Conservation (phyloP, 2,113 vertebrate species). For the Daphoenositta chrysoptera region DNA sequence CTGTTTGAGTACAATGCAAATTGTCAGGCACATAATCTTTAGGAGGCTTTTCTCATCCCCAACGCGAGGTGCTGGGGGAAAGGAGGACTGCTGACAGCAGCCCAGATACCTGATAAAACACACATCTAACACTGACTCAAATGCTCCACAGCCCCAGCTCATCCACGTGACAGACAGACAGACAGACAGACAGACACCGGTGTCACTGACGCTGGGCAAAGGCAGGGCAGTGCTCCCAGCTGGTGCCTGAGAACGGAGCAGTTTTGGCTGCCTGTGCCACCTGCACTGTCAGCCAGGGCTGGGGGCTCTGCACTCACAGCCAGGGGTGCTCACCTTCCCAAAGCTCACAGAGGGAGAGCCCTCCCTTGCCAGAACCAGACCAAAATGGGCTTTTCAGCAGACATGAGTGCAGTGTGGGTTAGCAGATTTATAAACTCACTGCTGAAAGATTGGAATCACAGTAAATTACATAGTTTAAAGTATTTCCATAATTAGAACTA, state of each 20-base stretch:
- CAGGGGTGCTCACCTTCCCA: neutral
- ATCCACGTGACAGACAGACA: neutral
- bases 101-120: neutral
- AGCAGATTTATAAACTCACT: neutral
- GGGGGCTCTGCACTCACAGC: neutral
- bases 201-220: neutral
- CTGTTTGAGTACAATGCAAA: neutral
- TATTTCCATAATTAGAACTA: neutral
- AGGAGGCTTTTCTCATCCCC: neutral
- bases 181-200: neutral
- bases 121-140: neutral
- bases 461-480: neutral
- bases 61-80: neutral
- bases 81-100: neutral
- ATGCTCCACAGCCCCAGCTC: neutral
- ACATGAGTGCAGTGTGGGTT: neutral
- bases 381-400: constrained; percentile 19
- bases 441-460: neutral
- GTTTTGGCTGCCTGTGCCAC: neutral
- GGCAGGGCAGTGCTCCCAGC: neutral
- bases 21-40: neutral
- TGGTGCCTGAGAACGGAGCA: neutral
- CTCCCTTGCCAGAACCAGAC: constrained; percentile 2
- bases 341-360: neutral
- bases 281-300: neutral